Percentiles rank a stretch among this genome's conserved stretches.
These are phyloP conservation scores for Rhinolophus sinicus DNA, from an alignment of 2,113 vertebrate species.

Conservation along the genomic window DNA sequence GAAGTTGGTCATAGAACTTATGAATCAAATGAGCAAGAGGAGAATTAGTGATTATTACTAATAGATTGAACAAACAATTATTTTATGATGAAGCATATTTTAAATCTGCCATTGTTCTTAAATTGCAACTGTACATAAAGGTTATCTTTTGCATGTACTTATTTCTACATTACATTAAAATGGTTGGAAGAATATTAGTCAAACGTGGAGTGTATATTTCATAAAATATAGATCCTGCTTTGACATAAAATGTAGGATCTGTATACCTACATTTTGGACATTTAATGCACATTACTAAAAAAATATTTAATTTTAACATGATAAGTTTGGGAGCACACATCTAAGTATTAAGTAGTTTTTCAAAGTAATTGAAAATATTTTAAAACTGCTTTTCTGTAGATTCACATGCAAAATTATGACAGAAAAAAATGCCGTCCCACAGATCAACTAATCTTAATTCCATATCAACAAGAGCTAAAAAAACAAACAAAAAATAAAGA, in stretches of 20 bases:
- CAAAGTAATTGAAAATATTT: not conserved
- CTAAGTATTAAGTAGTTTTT: not conserved
- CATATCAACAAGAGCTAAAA: not conserved
- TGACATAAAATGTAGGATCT: not conserved
- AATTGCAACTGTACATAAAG: not conserved
- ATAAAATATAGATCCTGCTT: too few relatives aligned
- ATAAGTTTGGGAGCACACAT: not conserved
- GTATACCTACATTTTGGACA: not conserved
- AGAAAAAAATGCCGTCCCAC: not conserved
- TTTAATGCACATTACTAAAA: not conserved
- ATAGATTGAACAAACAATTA: not conserved
- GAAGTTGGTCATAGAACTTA: not conserved
- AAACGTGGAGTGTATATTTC: not conserved
- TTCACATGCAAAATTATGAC: not conserved
- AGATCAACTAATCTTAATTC: not conserved
- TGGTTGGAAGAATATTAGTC: not conserved
- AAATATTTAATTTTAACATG: not conserved
- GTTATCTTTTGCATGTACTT: not conserved
- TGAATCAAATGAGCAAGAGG: not conserved
- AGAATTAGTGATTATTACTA: not conserved
- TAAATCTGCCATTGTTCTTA: not conserved
- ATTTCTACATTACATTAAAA: not conserved
- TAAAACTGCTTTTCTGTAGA: not conserved
- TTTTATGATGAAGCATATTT: not conserved
- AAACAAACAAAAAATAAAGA: not conserved